Base-by-base conservation (phyloP, 2,888 invertebrate genomes). In the Dione juno region DNA sequence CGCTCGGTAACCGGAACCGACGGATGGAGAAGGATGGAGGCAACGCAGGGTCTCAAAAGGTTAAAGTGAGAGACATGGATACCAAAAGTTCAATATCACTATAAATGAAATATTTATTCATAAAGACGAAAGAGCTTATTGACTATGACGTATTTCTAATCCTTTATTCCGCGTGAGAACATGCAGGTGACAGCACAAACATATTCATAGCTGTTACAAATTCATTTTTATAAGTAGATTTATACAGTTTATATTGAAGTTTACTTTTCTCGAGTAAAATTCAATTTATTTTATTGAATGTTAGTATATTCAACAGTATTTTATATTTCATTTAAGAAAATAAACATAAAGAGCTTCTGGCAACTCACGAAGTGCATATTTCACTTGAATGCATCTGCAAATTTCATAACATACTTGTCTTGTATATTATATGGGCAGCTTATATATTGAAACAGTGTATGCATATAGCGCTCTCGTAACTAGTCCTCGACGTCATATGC, bases 401-500 rank as follows among this genome's bases (percentile, higher is more conserved):
- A 45, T 63, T 63, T 61, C 68, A 68, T 63, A 68, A 61, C 16
- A 43, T 67, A 41, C 37, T 43, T 41, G 52, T 61, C 41, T 53
- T 28, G 41, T 52, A 52, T 66, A 66, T 59, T 41, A 61, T 61
- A 43, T 19, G n/a, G 10, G 10, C n/a, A 10, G 59, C 43, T 61
- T 45, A 45, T 61, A 61, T 61, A 45, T 61, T 61, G 68, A 63
- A 53, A 45, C 35, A 43, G 37, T 35, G 35, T 41, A 43, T 43
- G 67, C 13, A 41, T 59, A 43, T 59, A 67, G 41, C 37, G 48
- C 21, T 37, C 83, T 81, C 82, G 82, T 82, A 80, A 82, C 81
- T 81, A 61, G 77, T 77, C 74, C 80, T 84, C 71, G 69, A 78
- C 76, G 85, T 84, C 85, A 78, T 75, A 74, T 74, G 77, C 85